These are phyloP conservation scores for Hirtodrosophila cameraria DNA, from an alignment of 2,888 invertebrate genomes.

Conservation along the genomic window DNA sequence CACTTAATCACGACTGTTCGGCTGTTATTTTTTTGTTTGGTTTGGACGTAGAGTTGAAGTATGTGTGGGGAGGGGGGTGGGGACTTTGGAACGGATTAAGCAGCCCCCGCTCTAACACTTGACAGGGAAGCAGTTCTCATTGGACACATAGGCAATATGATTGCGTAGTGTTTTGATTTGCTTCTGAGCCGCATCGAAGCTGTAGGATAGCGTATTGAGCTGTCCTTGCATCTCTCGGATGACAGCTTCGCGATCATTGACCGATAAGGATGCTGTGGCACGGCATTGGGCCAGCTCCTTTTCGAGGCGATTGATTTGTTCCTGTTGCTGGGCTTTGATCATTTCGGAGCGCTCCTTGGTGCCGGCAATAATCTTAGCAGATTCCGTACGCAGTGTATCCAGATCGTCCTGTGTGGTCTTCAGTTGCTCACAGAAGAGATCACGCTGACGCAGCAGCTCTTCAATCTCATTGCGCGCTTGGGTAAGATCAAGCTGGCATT, in stretches of 20 bases:
- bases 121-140: slow-evolving; percentile 82
- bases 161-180: slow-evolving; percentile 83
- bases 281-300: slow-evolving; percentile 83
- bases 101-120: slow-evolving; percentile 75
- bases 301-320: slow-evolving; percentile 81
- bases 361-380: slow-evolving; percentile 82
- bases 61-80: background rate
- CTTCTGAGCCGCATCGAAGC: slow-evolving; percentile 83
- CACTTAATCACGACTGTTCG: background rate
- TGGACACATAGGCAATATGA: slow-evolving; percentile 82
- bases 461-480: slow-evolving; percentile 72
- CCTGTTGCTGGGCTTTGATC: slow-evolving; percentile 72
- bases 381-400: slow-evolving; percentile 82
- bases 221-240: slow-evolving; percentile 83
- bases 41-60: background rate
- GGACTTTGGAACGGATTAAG: background rate
- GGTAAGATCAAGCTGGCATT: slow-evolving; percentile 73
- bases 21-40: too few species aligned
- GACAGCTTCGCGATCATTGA: slow-evolving; percentile 82
- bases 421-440: slow-evolving; percentile 80
- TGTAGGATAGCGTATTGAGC: slow-evolving; percentile 81
- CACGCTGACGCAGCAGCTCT: slow-evolving; percentile 76
- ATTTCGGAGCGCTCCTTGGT: slow-evolving; percentile 82
- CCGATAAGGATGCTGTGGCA: slow-evolving; percentile 81
- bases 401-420: slow-evolving; percentile 80